phyloP scores from a whole-genome alignment of 2,797 vertebrate genomes.

The Myripristis jacobus region DNA sequence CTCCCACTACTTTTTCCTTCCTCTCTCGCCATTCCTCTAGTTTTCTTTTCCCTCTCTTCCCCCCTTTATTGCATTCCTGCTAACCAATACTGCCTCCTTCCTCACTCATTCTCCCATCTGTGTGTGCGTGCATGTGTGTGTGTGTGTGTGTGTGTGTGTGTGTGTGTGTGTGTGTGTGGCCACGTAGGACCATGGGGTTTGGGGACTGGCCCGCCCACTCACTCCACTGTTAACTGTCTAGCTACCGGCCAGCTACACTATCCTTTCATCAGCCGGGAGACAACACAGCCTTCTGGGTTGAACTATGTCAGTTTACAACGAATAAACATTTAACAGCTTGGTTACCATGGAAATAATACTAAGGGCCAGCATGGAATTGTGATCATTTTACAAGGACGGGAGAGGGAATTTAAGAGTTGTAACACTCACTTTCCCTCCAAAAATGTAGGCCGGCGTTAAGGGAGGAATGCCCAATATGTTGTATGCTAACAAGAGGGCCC shows the following conservation, averaged over 20 bases:
- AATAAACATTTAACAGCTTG: constrained; percentile 35
- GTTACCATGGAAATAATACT: constrained; percentile 59
- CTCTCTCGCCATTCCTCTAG: constrained; percentile 39
- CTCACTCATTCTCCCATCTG: constrained; percentile 53
- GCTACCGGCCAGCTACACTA: constrained; percentile 44
- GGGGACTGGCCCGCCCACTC: constrained; percentile 60
- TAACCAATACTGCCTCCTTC: constrained; percentile 68
- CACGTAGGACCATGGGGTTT: constrained; percentile 71
- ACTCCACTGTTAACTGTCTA: constrained; percentile 61
- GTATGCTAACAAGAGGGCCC: neutral
- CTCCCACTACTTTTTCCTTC: constrained; percentile 59
- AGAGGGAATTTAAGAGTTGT: neutral
- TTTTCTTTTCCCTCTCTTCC: constrained; percentile 43
- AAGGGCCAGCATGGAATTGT: constrained; percentile 30
- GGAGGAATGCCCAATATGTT: neutral
- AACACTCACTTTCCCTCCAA: constrained; percentile 24
- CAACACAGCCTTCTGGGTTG: neutral
- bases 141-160: constrained; percentile 36
- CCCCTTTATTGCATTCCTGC: constrained; percentile 69
- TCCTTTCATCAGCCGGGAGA: neutral
- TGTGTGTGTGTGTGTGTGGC: constrained; percentile 50
- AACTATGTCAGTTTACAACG: constrained; percentile 11
- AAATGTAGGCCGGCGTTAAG: neutral
- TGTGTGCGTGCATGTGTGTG: too few species aligned
- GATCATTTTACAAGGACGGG: constrained; percentile 31